A percentile compares a stretch with the other conserved stretches of the same genome.
Evolutionary conservation across 2,888 invertebrate genomes (phyloP).

Genomic region (Junonia oenone): DNA sequence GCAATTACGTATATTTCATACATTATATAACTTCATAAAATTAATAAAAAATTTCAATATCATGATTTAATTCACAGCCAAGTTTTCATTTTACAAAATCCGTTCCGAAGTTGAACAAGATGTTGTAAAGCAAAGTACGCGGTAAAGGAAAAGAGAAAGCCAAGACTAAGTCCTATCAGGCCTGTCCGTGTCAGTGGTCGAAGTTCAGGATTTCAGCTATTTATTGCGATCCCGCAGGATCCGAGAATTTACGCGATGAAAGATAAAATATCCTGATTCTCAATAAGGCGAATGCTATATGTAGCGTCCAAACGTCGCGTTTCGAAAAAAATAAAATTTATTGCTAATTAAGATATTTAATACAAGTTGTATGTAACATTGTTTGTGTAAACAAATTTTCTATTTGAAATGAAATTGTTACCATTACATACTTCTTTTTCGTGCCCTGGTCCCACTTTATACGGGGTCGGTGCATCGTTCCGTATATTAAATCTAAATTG

Average conservation of each 20-base stretch:
- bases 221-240: slow-evolving; percentile 71
- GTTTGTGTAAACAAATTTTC: too few relatives aligned
- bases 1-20: not conserved
- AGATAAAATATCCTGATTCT: slow-evolving; percentile 53
- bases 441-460: too few relatives aligned
- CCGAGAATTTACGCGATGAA: slow-evolving; percentile 62
- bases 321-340: too few relatives aligned
- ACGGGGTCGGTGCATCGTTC: too few relatives aligned
- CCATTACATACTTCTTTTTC: too few relatives aligned
- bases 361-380: too few relatives aligned
- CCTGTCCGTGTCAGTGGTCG: slow-evolving; percentile 59
- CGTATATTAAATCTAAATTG: too few relatives aligned
- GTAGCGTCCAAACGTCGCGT: not conserved
- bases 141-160: slow-evolving; percentile 36
- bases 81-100: not conserved
- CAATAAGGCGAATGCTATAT: slow-evolving; percentile 11
- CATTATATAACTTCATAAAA: not conserved
- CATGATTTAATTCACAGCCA: not conserved
- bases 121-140: slow-evolving; percentile 36
- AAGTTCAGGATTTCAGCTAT: slow-evolving; percentile 74
- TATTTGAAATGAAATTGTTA: too few relatives aligned
- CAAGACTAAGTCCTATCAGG: slow-evolving; percentile 58
- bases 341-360: not conserved
- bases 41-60: too few relatives aligned
- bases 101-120: slow-evolving; percentile 26